Conservation (phyloP, 2,888 invertebrate species). For the Heliconius sara region DNA sequence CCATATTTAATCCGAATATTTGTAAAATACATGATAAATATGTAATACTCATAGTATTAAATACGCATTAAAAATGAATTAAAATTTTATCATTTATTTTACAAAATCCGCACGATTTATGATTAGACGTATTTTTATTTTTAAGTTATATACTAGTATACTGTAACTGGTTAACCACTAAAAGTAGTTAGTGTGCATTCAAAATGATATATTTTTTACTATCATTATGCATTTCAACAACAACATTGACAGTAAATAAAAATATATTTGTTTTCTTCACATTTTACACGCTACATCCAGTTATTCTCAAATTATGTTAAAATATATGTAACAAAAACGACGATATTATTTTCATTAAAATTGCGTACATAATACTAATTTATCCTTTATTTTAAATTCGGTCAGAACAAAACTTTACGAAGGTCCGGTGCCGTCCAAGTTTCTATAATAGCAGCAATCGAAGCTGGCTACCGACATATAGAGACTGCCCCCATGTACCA, state of each 20-base stretch:
- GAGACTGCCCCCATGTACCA: not conserved
- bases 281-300: too few species aligned
- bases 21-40: too few species aligned
- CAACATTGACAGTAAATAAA: not conserved
- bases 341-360: too few species aligned
- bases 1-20: too few species aligned
- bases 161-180: not conserved
- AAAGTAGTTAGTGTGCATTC: not conserved
- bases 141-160: not conserved
- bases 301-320: not conserved
- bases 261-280: too few species aligned
- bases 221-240: not conserved
- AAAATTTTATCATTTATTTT: not conserved
- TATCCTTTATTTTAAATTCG: not conserved
- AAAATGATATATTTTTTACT: not conserved
- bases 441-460: not conserved
- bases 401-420: not conserved
- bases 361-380: too few species aligned
- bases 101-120: not conserved
- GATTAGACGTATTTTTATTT: too few species aligned
- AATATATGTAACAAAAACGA: not conserved
- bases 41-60: not conserved
- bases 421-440: not conserved
- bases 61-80: not conserved
- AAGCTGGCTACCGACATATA: not conserved